phyloP scores from a whole-genome alignment of 1,140 invertebrate genomes.

The Saccostrea glomerata region DNA sequence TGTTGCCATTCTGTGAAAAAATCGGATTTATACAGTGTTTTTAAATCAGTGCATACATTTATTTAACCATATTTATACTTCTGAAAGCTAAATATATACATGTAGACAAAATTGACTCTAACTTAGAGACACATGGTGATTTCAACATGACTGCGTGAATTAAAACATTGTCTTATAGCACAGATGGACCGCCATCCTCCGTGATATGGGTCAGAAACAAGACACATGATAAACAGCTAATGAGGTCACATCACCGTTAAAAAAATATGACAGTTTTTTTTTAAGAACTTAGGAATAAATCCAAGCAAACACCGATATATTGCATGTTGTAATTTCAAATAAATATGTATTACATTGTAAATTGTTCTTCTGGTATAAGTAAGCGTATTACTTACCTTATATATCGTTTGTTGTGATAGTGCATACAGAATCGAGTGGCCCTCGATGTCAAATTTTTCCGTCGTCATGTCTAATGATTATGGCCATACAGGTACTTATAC shows the following conservation, averaged over 20 bases:
- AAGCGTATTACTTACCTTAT: not conserved
- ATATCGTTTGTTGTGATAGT: not conserved
- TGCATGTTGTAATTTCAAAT: not conserved
- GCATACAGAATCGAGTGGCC: not conserved
- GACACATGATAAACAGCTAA: no score
- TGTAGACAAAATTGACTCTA: no score
- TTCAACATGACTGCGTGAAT: no score
- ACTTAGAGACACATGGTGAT: no score
- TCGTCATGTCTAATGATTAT: not conserved
- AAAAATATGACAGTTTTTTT: no score
- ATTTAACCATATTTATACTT: no score
- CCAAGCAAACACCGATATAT: no score
- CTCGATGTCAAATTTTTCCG: not conserved
- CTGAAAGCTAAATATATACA: no score
- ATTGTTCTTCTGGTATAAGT: no score
- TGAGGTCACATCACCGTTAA: no score
- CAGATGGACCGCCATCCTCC: not conserved
- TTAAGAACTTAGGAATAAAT: no score
- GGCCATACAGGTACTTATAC: not conserved
- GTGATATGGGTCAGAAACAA: not conserved
- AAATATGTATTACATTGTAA: not conserved
- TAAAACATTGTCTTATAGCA: not conserved
- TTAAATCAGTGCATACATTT: no score
- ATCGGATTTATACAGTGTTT: not conserved
- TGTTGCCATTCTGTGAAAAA: constrained; percentile 16